Evolutionary conservation across 1,140 invertebrate species (phyloP).

Genomic region (Anastrepha obliqua): DNA sequence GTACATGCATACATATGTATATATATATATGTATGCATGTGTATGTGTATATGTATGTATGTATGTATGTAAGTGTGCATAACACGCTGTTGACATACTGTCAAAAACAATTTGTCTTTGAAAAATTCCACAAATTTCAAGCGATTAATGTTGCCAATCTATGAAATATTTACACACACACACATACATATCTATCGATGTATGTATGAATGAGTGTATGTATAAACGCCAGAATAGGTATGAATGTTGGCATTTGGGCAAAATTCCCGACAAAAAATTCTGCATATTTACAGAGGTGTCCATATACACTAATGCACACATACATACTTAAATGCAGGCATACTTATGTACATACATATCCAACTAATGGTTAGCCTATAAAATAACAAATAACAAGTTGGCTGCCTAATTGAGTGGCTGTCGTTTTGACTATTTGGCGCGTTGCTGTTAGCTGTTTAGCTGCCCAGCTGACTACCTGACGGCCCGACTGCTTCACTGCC

Average conservation of each 20-base stretch:
- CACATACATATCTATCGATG: neutral
- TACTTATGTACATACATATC: neutral
- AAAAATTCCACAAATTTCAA: conserved; percentile 42
- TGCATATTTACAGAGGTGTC: too few species aligned
- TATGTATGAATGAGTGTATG: too few species aligned
- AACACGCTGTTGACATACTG: neutral
- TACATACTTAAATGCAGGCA: neutral
- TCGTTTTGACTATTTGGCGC: neutral
- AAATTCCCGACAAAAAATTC: too few species aligned
- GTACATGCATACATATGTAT: neutral
- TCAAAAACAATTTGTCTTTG: conserved; percentile 45
- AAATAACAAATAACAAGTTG: neutral
- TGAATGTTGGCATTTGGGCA: too few species aligned
- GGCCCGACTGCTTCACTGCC: too few species aligned
- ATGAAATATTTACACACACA: neutral
- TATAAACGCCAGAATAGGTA: too few species aligned
- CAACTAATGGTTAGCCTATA: neutral
- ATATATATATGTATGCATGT: neutral
- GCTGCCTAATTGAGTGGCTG: neutral
- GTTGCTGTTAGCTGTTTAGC: too few species aligned
- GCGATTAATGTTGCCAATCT: neutral
- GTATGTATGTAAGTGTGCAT: neutral
- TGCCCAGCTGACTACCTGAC: too few species aligned
- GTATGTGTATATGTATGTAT: neutral
- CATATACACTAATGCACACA: neutral